Base-by-base conservation (phyloP, 1,140 invertebrate genomes). In the Macrotrachela quadricornifera region DNA sequence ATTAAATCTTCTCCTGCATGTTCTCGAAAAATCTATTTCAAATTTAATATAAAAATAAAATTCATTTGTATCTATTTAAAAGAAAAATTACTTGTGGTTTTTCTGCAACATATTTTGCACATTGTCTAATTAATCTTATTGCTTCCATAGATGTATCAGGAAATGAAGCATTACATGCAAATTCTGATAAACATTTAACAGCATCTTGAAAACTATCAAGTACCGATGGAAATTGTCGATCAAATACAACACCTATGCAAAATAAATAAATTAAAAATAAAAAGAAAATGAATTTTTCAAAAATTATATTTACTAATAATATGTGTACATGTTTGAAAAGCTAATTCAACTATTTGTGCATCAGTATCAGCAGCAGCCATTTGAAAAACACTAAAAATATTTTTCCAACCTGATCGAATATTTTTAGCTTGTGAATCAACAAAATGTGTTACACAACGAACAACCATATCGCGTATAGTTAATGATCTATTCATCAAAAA, bases 151-250 rank as follows among this genome's bases (percentile, higher is more conserved):
- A 91, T 0, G 85, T 94, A 63, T 96, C 90, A 10, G 87, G 87
- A 69, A 94, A 95, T 39, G 81, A 79, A 11, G 85, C 82, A 72
- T 97, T 97, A 63, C 92, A 96, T 11, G 92, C 92, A 73, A 99
- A 99, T 71, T 99, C 94, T 16, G 90, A 94, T 16, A 99, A 74
- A 73, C 92, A 97, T 74, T 97, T 99, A 0, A 99, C 85, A 37
- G 90, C 87, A 73, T 99, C 91, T 79, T 97, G 92, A 68, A 99
- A 99, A 41, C 88, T 95, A 70, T 97, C 91, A 44, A 97, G 86
- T 77, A 96, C 8, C 8, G 21, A 30, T 30, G 21, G 21, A 30
- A 30, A 30, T 30, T 30, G 21, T 30, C 21, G 21, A 30, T 30
- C 21, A 30, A 30, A 30, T 30, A 30, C 85, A 11, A 87, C 80